Evolutionary conservation across 2,797 vertebrate species (phyloP).

Genomic region (Gobionotothen gibberifrons): DNA sequence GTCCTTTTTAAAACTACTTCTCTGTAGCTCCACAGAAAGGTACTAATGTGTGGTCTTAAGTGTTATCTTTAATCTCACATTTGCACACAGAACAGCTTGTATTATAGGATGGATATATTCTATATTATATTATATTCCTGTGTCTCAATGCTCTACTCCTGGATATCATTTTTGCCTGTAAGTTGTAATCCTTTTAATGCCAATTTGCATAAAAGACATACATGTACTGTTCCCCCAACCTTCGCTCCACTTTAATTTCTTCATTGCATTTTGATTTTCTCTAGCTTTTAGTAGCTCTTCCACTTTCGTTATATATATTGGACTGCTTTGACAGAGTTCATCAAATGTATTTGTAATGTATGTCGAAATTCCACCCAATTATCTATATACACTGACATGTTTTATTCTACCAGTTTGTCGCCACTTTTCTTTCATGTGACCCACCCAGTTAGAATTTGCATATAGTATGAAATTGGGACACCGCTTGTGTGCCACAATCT

Average conservation of each 20-base stretch:
- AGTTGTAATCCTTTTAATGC: neutral
- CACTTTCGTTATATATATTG: neutral
- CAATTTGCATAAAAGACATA: too few relatives aligned
- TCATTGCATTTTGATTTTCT: neutral
- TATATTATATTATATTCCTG: too few relatives aligned
- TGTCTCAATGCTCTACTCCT: neutral
- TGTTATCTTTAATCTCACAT: constrained; percentile 4
- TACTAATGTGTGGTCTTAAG: neutral
- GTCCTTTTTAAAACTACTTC: neutral
- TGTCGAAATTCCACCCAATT: neutral
- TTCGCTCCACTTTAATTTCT: neutral
- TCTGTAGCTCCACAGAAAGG: neutral
- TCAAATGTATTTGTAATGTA: too few relatives aligned
- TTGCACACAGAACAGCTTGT: neutral
- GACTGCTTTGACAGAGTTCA: neutral
- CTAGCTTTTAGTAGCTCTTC: neutral
- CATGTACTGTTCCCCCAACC: too few relatives aligned
- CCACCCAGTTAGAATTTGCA: constrained; percentile 34
- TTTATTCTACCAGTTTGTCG: neutral
- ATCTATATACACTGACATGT: constrained; percentile 10
- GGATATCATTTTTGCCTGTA: neutral
- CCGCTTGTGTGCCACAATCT: constrained; percentile 48
- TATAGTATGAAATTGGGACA: constrained; percentile 45
- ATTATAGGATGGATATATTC: neutral
- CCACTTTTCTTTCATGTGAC: constrained; percentile 5